Percentiles rank a stretch among this genome's conserved stretches.
Evolutionary conservation across 2,113 vertebrate species (phyloP).

Genomic region (Thermophis baileyi): DNA sequence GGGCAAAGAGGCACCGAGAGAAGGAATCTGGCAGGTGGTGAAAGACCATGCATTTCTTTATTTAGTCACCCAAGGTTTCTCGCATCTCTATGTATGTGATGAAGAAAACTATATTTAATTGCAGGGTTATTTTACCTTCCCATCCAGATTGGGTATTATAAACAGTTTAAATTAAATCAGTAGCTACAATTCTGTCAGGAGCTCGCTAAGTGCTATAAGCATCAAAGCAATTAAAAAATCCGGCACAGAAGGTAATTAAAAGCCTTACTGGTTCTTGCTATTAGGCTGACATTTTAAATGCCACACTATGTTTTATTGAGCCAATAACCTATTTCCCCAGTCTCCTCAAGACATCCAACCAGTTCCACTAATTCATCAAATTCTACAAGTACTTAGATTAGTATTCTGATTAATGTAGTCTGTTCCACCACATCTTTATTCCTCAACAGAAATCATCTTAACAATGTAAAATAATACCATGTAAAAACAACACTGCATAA

Average conservation of each 20-base stretch:
- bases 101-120: background rate
- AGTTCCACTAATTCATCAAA: constrained; percentile 90
- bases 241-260: constrained; percentile 99
- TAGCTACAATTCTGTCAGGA: constrained; percentile 77
- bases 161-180: constrained; percentile 73
- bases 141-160: constrained; percentile 45
- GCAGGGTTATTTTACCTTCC: constrained; percentile 39
- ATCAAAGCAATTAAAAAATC: constrained; percentile 81
- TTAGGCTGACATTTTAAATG: constrained; percentile 95
- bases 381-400: constrained; percentile 81
- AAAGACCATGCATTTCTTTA: background rate
- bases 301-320: constrained; percentile 91
- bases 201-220: constrained; percentile 73
- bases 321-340: constrained; percentile 90
- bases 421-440: constrained; percentile 48
- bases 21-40: background rate
- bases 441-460: constrained; percentile 49
- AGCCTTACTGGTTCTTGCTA: constrained; percentile 98
- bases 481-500: background rate
- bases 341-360: constrained; percentile 86
- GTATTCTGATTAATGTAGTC: constrained; percentile 47
- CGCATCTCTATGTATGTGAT: background rate
- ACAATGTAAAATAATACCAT: background rate
- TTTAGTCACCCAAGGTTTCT: background rate
- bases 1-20: background rate